Conservation (phyloP, 2,888 invertebrate genomes). For the Tenthredo amoena region DNA sequence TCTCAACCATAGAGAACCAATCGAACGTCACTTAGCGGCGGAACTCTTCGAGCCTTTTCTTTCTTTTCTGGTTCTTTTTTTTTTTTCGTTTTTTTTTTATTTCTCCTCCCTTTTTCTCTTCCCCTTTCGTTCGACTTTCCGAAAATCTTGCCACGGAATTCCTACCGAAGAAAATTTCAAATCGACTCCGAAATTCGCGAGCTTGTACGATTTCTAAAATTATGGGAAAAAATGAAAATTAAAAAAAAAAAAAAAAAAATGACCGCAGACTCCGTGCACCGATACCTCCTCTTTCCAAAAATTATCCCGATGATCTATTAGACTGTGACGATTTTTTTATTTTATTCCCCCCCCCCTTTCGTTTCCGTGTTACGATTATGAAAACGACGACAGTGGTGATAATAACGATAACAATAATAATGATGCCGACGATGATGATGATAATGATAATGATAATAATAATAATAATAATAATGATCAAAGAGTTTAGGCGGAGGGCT, state of each 20-base stretch:
- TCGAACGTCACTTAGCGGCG: constrained; percentile 35
- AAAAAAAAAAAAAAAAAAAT: neutral
- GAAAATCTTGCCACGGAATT: too few species aligned
- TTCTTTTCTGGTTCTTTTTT: constrained; percentile 54
- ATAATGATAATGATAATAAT: neutral
- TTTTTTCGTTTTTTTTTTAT: constrained; percentile 27
- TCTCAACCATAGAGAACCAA: neutral
- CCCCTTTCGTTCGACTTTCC: neutral
- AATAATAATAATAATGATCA: neutral
- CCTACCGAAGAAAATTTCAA: too few species aligned
- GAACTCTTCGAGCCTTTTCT: constrained; percentile 57
- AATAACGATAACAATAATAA: constrained; percentile 46
- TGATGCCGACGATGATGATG: neutral
- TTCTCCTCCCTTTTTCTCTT: constrained; percentile 25
- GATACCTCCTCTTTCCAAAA: too few species aligned
- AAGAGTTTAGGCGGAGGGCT: constrained; percentile 19
- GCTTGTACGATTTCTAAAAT: too few species aligned
- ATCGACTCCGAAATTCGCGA: too few species aligned
- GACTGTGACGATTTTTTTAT: too few species aligned
- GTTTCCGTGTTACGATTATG: neutral
- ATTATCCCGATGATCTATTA: too few species aligned
- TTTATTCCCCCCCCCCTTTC: too few species aligned
- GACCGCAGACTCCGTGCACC: too few species aligned
- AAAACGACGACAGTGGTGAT: neutral
- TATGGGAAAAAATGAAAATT: neutral